Conservation (phyloP, 2,113 vertebrate species). For the Ifrita kowaldi region DNA sequence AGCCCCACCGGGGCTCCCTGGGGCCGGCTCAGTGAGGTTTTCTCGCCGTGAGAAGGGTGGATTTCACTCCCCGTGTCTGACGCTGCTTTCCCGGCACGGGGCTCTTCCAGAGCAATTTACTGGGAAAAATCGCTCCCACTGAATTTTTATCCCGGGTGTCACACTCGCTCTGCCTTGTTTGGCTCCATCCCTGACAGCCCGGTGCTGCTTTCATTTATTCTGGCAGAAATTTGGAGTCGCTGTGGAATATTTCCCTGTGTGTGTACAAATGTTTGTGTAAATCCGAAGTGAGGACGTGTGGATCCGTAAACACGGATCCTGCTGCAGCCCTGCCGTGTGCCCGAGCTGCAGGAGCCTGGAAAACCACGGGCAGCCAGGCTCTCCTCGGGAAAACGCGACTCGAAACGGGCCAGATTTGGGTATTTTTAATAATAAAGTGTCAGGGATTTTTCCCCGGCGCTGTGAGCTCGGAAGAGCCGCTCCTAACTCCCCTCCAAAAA, state of each 20-base stretch:
- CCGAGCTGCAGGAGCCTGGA: not conserved
- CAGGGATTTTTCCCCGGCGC: accelerated
- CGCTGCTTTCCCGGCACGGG: not conserved
- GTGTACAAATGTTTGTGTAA: not conserved
- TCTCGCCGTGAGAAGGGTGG: accelerated
- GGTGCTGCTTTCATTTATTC: not conserved
- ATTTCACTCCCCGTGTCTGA: not conserved
- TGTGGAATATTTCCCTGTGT: accelerated
- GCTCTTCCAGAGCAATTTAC: not conserved
- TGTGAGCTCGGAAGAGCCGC: not conserved
- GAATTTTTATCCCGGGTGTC: not conserved
- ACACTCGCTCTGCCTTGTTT: not conserved
- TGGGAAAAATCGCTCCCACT: not conserved
- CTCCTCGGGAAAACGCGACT: not conserved
- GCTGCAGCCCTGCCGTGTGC: not conserved
- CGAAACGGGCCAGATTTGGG: not conserved
- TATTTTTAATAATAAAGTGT: not conserved
- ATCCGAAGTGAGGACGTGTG: not conserved
- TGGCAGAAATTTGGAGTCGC: not conserved
- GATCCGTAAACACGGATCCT: not conserved
- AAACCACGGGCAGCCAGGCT: not conserved
- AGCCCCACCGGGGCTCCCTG: not conserved
- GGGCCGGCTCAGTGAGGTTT: not conserved
- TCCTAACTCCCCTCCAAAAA: accelerated
- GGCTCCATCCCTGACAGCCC: not conserved